A percentile compares a stretch with the other conserved stretches of the same genome.
Conservation (phyloP, 2,113 vertebrate genomes). For the Oncorhynchus gorbuscha region DNA sequence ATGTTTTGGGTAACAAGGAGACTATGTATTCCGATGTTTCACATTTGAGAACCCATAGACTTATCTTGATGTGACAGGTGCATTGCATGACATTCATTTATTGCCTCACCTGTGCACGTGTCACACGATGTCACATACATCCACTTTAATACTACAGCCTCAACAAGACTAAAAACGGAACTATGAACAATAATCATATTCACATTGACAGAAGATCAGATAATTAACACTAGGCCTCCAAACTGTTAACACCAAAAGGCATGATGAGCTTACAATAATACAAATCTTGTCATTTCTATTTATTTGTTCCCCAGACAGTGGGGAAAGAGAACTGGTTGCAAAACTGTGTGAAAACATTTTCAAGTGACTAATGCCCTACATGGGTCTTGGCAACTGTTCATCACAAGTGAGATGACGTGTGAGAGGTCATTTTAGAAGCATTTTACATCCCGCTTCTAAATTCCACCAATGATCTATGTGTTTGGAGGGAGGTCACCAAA, state of each 20-base stretch:
- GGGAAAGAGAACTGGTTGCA: neutral
- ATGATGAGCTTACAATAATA: neutral
- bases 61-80: neutral
- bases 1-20: neutral
- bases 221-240: neutral
- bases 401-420: constrained; percentile 17
- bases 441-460: constrained; percentile 45
- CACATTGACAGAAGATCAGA: neutral
- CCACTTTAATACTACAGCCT: neutral
- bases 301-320: neutral
- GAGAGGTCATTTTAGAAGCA: constrained; percentile 58
- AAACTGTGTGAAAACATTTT: constrained; percentile 51
- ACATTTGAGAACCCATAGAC: neutral
- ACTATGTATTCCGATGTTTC: neutral
- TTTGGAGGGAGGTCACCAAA: constrained; percentile 32
- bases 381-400: neutral
- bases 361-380: constrained; percentile 1
- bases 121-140: neutral
- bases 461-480: constrained; percentile 30
- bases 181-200: neutral
- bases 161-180: neutral
- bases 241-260: neutral
- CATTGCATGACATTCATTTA: neutral
- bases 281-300: neutral
- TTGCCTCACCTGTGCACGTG: neutral